Conservation (phyloP, 1,140 invertebrate genomes). For the Phocides pigmalion region DNA sequence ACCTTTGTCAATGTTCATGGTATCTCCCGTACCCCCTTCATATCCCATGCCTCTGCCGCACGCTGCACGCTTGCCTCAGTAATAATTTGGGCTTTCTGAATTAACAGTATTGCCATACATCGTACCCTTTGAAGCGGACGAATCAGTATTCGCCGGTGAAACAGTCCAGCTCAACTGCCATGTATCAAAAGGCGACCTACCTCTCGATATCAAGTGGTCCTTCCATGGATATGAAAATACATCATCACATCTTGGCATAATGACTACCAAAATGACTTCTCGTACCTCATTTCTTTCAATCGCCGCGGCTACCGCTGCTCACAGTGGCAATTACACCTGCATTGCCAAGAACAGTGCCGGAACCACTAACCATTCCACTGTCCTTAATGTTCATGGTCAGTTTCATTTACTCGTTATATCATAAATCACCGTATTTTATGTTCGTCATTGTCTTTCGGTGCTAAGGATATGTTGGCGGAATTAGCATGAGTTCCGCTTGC, state of each 20-base stretch:
- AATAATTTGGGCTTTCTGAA: conserved; percentile 69
- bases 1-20: conserved; percentile 86
- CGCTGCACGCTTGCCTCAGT: conserved; percentile 76
- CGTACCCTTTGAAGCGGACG: conserved; percentile 90
- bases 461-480: conserved; percentile 57
- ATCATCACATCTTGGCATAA: conserved; percentile 87
- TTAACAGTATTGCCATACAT: conserved; percentile 91
- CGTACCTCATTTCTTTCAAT: conserved; percentile 91
- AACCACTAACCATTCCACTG: conserved; percentile 87
- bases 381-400: conserved; percentile 90
- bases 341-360: conserved; percentile 90
- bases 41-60: conserved; percentile 65
- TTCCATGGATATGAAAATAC: conserved; percentile 88
- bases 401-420: conserved; percentile 58
- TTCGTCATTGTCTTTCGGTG: conserved; percentile 51
- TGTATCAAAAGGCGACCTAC: conserved; percentile 90
- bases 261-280: conserved; percentile 89
- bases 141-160: conserved; percentile 91
- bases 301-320: conserved; percentile 89
- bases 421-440: conserved; percentile 47
- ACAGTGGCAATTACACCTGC: conserved; percentile 93
- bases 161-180: conserved; percentile 90
- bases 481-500: conserved; percentile 69
- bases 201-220: conserved; percentile 90
- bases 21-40: conserved; percentile 67